phyloP scores from a whole-genome alignment of 2,797 vertebrate genomes.

The Macroramphosus scolopax region DNA sequence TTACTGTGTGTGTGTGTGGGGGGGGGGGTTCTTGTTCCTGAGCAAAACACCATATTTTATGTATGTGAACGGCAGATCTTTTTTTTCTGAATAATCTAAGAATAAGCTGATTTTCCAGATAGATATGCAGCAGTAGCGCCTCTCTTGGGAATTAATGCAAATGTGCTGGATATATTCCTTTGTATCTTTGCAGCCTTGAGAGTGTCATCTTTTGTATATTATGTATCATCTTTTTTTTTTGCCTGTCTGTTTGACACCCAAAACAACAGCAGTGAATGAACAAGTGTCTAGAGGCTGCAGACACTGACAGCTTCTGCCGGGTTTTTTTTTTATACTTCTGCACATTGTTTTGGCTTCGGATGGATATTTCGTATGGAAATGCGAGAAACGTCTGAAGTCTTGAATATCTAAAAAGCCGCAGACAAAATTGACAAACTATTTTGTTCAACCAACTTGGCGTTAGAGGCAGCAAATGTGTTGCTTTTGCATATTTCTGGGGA shows the following conservation, averaged over 20 bases:
- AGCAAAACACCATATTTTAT: slow-evolving; percentile 38
- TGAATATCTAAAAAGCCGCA: slow-evolving; percentile 29
- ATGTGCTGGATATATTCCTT: slow-evolving; percentile 63
- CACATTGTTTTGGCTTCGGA: slow-evolving; percentile 46
- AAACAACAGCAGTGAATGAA: slow-evolving; percentile 53
- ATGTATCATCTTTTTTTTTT: slow-evolving; percentile 40
- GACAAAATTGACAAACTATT: slow-evolving; percentile 33
- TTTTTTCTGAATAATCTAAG: slow-evolving; percentile 47
- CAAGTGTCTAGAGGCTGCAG: slow-evolving; percentile 43
- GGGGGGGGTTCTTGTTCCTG: slow-evolving; percentile 19
- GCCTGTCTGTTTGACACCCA: slow-evolving; percentile 50
- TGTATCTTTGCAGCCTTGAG: slow-evolving; percentile 56
- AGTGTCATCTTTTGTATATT: slow-evolving; percentile 54
- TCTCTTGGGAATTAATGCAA: slow-evolving; percentile 68
- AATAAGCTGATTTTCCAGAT: slow-evolving; percentile 50
- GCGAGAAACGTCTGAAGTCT: slow-evolving; percentile 24
- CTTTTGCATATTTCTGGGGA: slow-evolving; percentile 8
- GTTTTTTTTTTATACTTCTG: slow-evolving; percentile 47
- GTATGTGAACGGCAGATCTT: slow-evolving; percentile 18
- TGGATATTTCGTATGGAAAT: slow-evolving; percentile 34
- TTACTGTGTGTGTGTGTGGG: slow-evolving; percentile 1
- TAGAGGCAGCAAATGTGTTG: slow-evolving; percentile 19
- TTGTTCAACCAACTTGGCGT: slow-evolving; percentile 22
- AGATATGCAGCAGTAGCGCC: slow-evolving; percentile 48
- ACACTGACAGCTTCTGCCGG: slow-evolving; percentile 38